Evolutionary conservation across 2,888 invertebrate species (phyloP).

Genomic region (Amiota minor): DNA sequence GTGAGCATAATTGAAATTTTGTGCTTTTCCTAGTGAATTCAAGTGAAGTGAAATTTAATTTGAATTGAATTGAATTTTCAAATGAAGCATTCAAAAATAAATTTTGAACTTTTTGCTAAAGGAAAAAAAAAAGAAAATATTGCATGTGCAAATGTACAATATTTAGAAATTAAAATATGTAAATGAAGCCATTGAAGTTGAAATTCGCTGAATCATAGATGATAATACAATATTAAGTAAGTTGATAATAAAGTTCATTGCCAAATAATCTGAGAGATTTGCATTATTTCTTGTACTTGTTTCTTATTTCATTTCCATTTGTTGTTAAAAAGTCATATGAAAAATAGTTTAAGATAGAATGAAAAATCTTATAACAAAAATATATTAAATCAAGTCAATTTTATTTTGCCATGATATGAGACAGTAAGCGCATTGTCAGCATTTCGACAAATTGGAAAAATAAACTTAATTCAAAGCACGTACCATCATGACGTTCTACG

Average conservation of each 20-base stretch:
- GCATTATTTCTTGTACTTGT: too few relatives aligned
- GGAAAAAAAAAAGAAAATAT: not conserved
- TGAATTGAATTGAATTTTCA: constrained; percentile 10
- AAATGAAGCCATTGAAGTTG: not conserved
- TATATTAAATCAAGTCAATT: constrained; percentile 15
- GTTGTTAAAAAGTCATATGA: too few relatives aligned
- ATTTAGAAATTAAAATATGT: not conserved
- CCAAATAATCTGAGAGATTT: too few relatives aligned
- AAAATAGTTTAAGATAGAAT: too few relatives aligned
- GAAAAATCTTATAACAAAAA: not conserved
- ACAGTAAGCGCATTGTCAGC: too few relatives aligned
- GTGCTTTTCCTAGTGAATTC: not conserved
- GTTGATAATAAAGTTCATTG: too few relatives aligned
- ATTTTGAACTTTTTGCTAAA: not conserved
- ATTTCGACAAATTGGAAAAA: not conserved
- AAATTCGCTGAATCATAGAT: too few relatives aligned
- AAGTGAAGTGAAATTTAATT: constrained; percentile 12
- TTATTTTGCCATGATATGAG: too few relatives aligned
- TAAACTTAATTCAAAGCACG: constrained; percentile 23
- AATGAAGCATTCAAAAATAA: not conserved
- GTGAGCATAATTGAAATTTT: constrained; percentile 23
- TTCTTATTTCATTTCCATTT: too few relatives aligned
- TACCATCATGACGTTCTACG: not conserved
- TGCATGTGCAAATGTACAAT: not conserved
- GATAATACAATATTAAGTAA: not conserved